Evolutionary conservation across 2,113 vertebrate species (phyloP).

Genomic region (Eonycteris spelaea): DNA sequence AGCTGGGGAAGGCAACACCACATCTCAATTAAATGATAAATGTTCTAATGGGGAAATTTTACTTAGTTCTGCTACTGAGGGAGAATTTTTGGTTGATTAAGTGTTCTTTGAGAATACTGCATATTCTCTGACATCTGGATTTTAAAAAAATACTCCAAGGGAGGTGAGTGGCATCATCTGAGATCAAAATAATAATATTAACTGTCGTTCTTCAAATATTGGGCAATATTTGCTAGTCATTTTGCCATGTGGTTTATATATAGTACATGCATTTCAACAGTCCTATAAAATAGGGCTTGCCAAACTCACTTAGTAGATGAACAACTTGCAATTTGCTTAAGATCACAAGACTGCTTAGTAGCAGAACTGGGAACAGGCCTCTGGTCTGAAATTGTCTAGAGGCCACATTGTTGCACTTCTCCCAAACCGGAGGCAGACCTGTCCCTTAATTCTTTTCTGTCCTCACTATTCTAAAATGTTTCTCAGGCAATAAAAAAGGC

Average conservation of each 20-base stretch:
- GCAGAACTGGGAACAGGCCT: not conserved
- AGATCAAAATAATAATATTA: not conserved
- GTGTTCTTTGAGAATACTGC: not conserved
- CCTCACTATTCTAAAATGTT: not conserved
- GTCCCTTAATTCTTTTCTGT: not conserved
- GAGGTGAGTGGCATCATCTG: not conserved
- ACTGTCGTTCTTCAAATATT: not conserved
- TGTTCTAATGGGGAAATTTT: not conserved
- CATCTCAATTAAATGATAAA: not conserved
- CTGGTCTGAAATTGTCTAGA: not conserved
- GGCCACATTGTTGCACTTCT: not conserved
- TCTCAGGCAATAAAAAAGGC: not conserved
- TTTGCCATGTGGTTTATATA: not conserved
- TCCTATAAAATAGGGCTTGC: not conserved
- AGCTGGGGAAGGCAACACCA: not conserved
- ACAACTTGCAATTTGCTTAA: not conserved
- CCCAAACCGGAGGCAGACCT: not conserved
- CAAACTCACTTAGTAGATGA: not conserved
- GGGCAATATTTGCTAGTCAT: not conserved
- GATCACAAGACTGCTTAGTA: not conserved
- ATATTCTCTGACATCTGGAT: not conserved
- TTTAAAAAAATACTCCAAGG: not conserved
- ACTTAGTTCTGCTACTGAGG: not conserved
- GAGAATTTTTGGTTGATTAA: not conserved
- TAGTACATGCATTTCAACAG: not conserved